phyloP scores from a whole-genome alignment of 2,797 vertebrate genomes.

The Podarcis lilfordi region DNA sequence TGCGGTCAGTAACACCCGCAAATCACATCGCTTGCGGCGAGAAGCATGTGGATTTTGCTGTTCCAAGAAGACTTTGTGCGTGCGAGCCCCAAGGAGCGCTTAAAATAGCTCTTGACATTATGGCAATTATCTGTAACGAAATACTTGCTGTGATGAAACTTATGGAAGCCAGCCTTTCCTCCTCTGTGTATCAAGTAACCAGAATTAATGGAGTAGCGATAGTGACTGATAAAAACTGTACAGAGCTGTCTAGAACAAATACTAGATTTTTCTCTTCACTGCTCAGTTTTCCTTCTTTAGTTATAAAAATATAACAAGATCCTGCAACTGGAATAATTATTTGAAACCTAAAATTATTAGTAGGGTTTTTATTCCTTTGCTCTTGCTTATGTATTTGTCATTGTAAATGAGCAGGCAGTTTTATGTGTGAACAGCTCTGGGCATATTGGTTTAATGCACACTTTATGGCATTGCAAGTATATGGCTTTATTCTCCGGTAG shows the following conservation, averaged over 20 bases:
- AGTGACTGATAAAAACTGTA: neutral
- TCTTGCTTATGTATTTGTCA: neutral
- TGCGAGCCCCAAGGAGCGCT: neutral
- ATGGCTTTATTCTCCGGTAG: neutral
- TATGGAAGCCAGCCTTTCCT: neutral
- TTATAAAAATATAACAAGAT: neutral
- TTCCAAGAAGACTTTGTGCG: neutral
- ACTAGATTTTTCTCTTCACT: neutral
- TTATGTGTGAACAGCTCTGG: neutral
- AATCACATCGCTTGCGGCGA: neutral
- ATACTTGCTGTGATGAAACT: neutral
- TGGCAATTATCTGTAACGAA: neutral
- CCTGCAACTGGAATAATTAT: neutral
- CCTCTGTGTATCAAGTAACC: neutral
- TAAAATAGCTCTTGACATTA: neutral
- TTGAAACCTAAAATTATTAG: neutral
- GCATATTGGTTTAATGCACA: neutral
- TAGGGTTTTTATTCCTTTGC: neutral
- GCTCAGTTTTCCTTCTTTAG: neutral
- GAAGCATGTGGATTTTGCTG: neutral
- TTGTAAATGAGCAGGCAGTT: neutral
- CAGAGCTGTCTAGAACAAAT: neutral
- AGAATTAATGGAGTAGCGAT: neutral
- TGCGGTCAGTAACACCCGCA: neutral
- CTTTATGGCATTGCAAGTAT: neutral